phyloP scores from a whole-genome alignment of 1,140 invertebrate species.

The Ostrea edulis region DNA sequence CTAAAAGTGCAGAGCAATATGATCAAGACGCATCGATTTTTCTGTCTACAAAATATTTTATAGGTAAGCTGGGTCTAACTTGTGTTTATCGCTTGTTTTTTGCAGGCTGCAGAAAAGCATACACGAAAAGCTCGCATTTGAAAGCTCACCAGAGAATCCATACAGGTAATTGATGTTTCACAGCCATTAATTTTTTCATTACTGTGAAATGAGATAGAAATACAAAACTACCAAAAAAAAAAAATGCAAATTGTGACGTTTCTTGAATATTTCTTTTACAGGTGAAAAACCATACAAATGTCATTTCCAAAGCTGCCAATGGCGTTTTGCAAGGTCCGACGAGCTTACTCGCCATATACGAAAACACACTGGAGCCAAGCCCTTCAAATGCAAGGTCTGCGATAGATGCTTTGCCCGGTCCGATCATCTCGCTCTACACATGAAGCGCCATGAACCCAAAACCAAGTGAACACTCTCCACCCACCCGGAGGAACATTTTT shows the following conservation, averaged over 20 bases:
- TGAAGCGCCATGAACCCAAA: slow-evolving; percentile 83
- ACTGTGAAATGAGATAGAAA: neutral
- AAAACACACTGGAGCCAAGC: slow-evolving; percentile 80
- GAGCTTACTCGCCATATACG: slow-evolving; percentile 89
- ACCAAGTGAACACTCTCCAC: slow-evolving; percentile 63
- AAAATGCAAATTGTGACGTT: neutral
- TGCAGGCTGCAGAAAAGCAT: slow-evolving; percentile 94
- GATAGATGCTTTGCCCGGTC: slow-evolving; percentile 88
- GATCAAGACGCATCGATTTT: slow-evolving; percentile 18
- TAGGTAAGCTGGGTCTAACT: neutral
- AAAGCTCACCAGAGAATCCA: slow-evolving; percentile 97
- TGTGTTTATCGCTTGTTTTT: slow-evolving; percentile 72
- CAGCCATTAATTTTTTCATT: neutral
- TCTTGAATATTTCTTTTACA: slow-evolving; percentile 55
- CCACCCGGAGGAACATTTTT: slow-evolving; percentile 27
- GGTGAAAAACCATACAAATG: slow-evolving; percentile 80
- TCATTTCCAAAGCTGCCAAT: slow-evolving; percentile 87
- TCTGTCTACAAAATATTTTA: slow-evolving; percentile 7
- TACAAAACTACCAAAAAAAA: neutral
- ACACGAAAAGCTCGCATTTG: slow-evolving; percentile 97
- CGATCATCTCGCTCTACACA: slow-evolving; percentile 86
- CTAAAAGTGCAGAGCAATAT: neutral
- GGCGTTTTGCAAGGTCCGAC: slow-evolving; percentile 97
- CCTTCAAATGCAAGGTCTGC: slow-evolving; percentile 83
- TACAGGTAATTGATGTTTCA: slow-evolving; percentile 82